Conservation (phyloP, 2,888 invertebrate genomes). For the Synanthedon myopaeformis region DNA sequence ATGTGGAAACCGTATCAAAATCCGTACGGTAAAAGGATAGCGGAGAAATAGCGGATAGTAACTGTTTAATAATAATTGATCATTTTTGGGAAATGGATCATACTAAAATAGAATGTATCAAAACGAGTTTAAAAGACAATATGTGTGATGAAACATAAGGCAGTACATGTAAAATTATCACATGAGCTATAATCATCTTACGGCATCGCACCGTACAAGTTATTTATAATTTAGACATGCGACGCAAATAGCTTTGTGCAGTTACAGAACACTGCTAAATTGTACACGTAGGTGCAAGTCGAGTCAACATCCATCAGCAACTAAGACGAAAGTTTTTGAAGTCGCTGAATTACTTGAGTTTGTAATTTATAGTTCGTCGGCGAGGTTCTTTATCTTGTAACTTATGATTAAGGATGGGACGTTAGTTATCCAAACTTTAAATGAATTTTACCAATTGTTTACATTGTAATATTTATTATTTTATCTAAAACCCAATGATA, state of each 20-base stretch:
- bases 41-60: too few species aligned
- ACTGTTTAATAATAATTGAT: too few species aligned
- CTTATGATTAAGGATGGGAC: neutral
- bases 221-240: constrained; percentile 25
- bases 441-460: too few species aligned
- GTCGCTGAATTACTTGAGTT: neutral
- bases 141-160: too few species aligned
- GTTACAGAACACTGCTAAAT: constrained; percentile 1
- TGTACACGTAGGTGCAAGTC: constrained; percentile 3
- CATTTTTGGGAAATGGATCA: too few species aligned
- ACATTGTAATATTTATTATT: too few species aligned
- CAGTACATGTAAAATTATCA: constrained; percentile 9
- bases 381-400: neutral
- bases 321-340: constrained; percentile 1
- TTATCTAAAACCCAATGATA: too few species aligned
- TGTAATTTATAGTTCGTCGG: neutral
- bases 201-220: constrained; percentile 13
- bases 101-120: too few species aligned
- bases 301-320: constrained; percentile 3
- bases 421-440: too few species aligned
- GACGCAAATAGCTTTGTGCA: constrained; percentile 23
- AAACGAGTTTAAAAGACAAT: too few species aligned
- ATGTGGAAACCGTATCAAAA: too few species aligned
- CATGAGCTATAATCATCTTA: constrained; percentile 10
- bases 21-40: too few species aligned